A percentile compares a stretch with the other conserved stretches of the same genome.
These are phyloP conservation scores for Fundulus diaphanus DNA, from an alignment of 2,797 vertebrate species.

Conservation along the genomic window DNA sequence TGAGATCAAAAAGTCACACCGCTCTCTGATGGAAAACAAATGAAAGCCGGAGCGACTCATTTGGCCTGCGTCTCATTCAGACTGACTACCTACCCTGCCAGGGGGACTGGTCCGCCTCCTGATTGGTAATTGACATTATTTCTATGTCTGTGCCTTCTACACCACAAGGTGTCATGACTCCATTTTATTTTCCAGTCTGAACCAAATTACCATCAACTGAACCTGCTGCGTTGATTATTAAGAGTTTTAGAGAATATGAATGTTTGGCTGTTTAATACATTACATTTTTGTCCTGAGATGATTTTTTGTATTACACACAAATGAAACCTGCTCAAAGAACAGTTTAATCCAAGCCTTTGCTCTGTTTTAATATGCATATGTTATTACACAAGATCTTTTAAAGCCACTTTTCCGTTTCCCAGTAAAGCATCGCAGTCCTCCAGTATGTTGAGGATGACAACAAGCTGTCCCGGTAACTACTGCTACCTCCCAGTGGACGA, in stretches of 20 bases:
- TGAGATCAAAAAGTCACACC: neutral
- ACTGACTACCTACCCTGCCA: neutral
- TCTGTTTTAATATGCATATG: neutral
- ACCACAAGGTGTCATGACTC: neutral
- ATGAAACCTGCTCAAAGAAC: neutral
- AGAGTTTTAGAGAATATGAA: neutral
- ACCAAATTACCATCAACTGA: neutral
- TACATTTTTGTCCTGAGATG: neutral
- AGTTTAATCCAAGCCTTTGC: neutral
- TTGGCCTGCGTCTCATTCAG: neutral
- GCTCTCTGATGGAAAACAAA: neutral
- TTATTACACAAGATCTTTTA: neutral
- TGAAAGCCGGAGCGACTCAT: neutral
- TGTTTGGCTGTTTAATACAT: neutral
- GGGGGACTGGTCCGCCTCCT: neutral
- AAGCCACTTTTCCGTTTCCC: neutral
- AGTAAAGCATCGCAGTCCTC: neutral
- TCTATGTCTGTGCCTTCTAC: neutral
- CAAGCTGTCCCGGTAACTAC: neutral
- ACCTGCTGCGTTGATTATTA: neutral
- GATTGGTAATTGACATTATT: neutral
- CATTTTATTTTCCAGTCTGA: neutral
- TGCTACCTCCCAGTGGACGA: conserved; percentile 1
- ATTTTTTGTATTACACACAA: neutral
- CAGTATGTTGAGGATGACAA: neutral